phyloP scores from a whole-genome alignment of 2,797 vertebrate species.

The Distichodus sexfasciatus region DNA sequence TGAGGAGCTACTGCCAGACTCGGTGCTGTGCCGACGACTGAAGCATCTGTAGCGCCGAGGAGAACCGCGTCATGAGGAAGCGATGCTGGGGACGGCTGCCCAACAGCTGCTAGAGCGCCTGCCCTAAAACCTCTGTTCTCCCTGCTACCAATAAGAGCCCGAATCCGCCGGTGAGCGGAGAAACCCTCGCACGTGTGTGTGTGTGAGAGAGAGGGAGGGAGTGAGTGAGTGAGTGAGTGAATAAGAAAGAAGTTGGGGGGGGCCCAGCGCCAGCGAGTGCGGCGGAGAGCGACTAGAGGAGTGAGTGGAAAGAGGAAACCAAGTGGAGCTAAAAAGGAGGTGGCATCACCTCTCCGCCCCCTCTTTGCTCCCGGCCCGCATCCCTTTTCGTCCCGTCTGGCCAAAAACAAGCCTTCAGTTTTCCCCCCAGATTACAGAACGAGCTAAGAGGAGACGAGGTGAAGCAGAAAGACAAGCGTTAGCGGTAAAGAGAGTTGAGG shows the following conservation, averaged over 20 bases:
- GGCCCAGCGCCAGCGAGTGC: too few species aligned
- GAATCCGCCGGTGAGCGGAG: constrained; percentile 37
- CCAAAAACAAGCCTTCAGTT: constrained; percentile 3
- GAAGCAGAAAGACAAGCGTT: constrained; percentile 9
- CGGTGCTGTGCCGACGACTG: constrained; percentile 39
- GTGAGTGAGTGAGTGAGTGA: constrained; percentile 27
- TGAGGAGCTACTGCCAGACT: constrained; percentile 50
- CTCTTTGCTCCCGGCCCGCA: constrained; percentile 17
- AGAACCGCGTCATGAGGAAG: constrained; percentile 47
- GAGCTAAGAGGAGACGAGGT: constrained; percentile 4
- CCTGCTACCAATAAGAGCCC: constrained; percentile 52
- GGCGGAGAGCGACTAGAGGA: constrained; percentile 37
- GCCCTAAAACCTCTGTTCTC: constrained; percentile 44
- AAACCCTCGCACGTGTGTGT: constrained; percentile 12
- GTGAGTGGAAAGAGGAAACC: constrained; percentile 47
- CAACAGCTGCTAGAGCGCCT: constrained; percentile 49
- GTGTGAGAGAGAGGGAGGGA: constrained; percentile 34
- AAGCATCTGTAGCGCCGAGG: constrained; percentile 44
- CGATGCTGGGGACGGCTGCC: constrained; percentile 53
- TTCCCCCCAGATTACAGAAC: background rate
- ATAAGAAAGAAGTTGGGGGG: too few species aligned
- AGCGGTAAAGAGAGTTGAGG: background rate
- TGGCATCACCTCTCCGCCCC: constrained; percentile 26
- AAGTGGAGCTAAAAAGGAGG: constrained; percentile 33
- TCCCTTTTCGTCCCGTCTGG: background rate